Evolutionary conservation across 2,797 vertebrate species (phyloP).

Genomic region (Craterocephalus amniculus): DNA sequence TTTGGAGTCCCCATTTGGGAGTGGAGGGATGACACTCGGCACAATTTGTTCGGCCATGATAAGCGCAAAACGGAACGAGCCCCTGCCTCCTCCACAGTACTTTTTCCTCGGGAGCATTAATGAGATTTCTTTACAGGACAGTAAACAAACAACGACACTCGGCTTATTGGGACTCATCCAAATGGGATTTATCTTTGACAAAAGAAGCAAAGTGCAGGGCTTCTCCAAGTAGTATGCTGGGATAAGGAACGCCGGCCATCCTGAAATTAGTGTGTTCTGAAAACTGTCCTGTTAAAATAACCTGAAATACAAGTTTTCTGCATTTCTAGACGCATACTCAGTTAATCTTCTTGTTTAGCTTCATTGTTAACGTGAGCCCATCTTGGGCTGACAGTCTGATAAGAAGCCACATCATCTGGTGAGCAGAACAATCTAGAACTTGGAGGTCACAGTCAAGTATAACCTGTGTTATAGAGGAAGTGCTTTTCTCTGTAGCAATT

Average conservation of each 20-base stretch:
- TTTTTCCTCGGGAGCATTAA: background rate
- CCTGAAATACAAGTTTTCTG: background rate
- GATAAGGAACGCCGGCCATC: background rate
- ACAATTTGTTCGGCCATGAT: constrained; percentile 60
- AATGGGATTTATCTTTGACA: constrained; percentile 14
- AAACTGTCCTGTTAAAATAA: background rate
- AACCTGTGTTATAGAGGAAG: constrained; percentile 13
- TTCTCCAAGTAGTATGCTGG: constrained; percentile 6
- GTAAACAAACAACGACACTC: constrained; percentile 21
- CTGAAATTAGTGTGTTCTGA: background rate
- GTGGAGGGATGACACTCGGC: constrained; percentile 19
- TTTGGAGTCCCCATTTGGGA: constrained; percentile 31
- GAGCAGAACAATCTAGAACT: background rate
- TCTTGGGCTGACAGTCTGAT: background rate
- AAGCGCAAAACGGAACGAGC: constrained; percentile 30
- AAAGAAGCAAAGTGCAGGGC: background rate
- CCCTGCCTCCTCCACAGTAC: background rate
- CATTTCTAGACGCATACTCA: background rate
- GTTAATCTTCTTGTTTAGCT: background rate
- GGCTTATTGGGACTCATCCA: constrained; percentile 30
- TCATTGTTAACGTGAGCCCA: background rate
- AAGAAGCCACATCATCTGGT: background rate
- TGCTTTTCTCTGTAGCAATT: constrained; percentile 1
- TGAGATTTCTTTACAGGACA: constrained; percentile 5
- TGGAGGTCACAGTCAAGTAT: background rate